These are phyloP conservation scores for Sorex fumeus DNA, from an alignment of 2,113 vertebrate species.

Conservation along the genomic window DNA sequence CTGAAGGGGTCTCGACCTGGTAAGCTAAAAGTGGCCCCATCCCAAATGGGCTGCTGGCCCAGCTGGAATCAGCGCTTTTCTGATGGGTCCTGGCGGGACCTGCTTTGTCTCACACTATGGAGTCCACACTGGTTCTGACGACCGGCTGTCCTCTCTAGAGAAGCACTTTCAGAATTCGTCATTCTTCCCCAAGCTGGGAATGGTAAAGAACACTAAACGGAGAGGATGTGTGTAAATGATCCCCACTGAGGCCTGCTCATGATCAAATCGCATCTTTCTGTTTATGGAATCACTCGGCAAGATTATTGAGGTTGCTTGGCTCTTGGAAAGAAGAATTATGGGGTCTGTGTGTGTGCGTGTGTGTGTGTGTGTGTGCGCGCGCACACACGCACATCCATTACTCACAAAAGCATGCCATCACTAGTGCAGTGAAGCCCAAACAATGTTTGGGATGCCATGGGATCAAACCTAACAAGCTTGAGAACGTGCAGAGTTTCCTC, in stretches of 20 bases:
- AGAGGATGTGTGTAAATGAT: background rate
- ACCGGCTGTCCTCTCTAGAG: background rate
- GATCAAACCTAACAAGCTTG: too few species aligned
- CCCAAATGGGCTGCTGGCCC: too few species aligned
- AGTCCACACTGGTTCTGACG: background rate
- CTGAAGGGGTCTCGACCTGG: too few species aligned
- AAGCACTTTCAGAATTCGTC: background rate
- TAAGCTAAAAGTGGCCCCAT: too few species aligned
- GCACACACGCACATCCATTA: fast-evolving
- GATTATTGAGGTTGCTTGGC: too few species aligned
- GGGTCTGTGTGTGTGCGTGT: background rate
- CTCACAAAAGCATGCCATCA: too few species aligned
- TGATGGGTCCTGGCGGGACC: background rate
- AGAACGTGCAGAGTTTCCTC: too few species aligned
- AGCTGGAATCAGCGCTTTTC: background rate
- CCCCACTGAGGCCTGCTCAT: background rate
- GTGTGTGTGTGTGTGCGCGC: background rate
- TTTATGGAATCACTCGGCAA: background rate
- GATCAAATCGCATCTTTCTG: background rate
- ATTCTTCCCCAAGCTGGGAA: background rate
- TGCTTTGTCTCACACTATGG: too few species aligned
- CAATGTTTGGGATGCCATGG: background rate
- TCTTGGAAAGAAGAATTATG: background rate
- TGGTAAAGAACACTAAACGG: background rate
- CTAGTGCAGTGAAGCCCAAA: background rate